Percentiles rank a stretch among this genome's conserved stretches.
Conservation (phyloP, 1,140 invertebrate genomes). For the Drosophila tani region DNA sequence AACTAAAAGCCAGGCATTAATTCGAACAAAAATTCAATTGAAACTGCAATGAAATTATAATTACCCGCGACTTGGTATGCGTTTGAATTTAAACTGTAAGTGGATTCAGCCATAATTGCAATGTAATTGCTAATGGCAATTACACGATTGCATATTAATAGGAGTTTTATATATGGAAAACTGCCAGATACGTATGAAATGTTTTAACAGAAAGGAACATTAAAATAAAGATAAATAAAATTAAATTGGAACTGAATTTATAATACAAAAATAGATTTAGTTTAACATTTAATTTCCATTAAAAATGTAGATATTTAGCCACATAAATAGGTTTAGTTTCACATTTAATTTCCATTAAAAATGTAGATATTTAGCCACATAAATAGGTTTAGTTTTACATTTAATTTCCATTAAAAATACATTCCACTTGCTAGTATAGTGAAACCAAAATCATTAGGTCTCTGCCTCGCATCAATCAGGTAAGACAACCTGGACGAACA, state of each 20-base stretch:
- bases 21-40: slow-evolving; percentile 14
- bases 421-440: not conserved
- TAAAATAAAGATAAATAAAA: not conserved
- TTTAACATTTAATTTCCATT: not conserved
- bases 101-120: slow-evolving; percentile 15
- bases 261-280: not conserved
- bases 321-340: not conserved
- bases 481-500: not conserved
- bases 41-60: slow-evolving; percentile 16
- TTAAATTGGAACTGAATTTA: not conserved
- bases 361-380: not conserved
- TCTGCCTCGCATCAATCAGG: not conserved
- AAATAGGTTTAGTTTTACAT: not conserved
- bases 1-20: slow-evolving; percentile 12
- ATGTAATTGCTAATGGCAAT: slow-evolving; percentile 18
- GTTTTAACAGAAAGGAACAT: not conserved
- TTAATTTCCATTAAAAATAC: not conserved
- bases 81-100: slow-evolving; percentile 7
- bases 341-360: not conserved
- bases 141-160: slow-evolving; percentile 17
- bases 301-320: not conserved
- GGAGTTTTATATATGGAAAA: slow-evolving; percentile 2
- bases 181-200: not conserved
- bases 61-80: not conserved
- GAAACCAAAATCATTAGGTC: not conserved